phyloP scores from a whole-genome alignment of 2,888 invertebrate species.

The Darwinula stevensoni region DNA sequence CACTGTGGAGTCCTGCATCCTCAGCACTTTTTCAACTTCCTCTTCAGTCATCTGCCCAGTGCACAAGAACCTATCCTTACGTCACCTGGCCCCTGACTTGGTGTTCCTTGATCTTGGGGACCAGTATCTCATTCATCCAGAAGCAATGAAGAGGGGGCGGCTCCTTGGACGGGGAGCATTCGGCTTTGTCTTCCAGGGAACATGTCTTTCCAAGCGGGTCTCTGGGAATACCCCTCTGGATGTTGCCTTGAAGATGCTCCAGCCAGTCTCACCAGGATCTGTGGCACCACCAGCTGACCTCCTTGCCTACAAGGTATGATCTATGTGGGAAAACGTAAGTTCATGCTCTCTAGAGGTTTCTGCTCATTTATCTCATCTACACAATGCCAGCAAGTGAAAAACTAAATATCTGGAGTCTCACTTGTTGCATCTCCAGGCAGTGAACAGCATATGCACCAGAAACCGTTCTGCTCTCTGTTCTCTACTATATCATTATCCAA shows the following conservation, averaged over 20 bases:
- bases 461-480: too few species aligned
- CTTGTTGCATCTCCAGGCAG: too few species aligned
- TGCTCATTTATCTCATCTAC: too few species aligned
- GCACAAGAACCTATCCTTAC: slow-evolving; percentile 41
- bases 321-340: too few species aligned
- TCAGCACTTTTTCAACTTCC: slow-evolving; percentile 44
- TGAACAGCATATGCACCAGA: too few species aligned
- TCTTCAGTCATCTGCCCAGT: slow-evolving; percentile 43
- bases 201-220: slow-evolving; percentile 10
- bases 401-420: too few species aligned
- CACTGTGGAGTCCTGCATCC: slow-evolving; percentile 87
- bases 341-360: too few species aligned
- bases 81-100: slow-evolving; percentile 67
- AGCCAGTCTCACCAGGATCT: slow-evolving; percentile 47
- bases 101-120: slow-evolving; percentile 66
- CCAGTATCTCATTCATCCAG: slow-evolving; percentile 44
- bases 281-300: neutral
- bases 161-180: slow-evolving; percentile 81
- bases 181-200: slow-evolving; percentile 72
- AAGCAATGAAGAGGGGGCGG: slow-evolving; percentile 35
- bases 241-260: slow-evolving; percentile 82
- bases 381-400: too few species aligned
- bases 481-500: too few species aligned
- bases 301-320: neutral
- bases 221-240: slow-evolving; percentile 18